Conservation (phyloP, 1,140 invertebrate species). For the Caenorhabditis elegans region WBcel235 BX284604.4:7240001-7240500, state of each 20-base stretch:
- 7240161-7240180: not conserved
- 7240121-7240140: no score
- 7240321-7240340: not conserved
- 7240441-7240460: not conserved
- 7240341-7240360: constrained; percentile 1
- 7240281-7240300: not conserved
- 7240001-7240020: no score
- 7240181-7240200: no score
- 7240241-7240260: constrained; percentile 26
- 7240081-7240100: no score
- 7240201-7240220: constrained; percentile 5
- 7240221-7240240: not conserved
- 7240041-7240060: no score
- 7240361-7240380: constrained; percentile 15
- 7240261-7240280: not conserved
- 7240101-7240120: no score
- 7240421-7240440: constrained; percentile 21
- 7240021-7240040: no score
- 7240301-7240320: not conserved
- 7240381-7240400: not conserved
- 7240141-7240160: no score
- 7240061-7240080: no score
- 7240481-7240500: no score
- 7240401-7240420: not conserved
- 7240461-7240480: no score